A percentile compares a stretch with the other conserved stretches of the same genome.
These are phyloP conservation scores for Cryptoleucopteryx plumbea DNA, from an alignment of 2,113 vertebrate species.

Conservation along the genomic window DNA sequence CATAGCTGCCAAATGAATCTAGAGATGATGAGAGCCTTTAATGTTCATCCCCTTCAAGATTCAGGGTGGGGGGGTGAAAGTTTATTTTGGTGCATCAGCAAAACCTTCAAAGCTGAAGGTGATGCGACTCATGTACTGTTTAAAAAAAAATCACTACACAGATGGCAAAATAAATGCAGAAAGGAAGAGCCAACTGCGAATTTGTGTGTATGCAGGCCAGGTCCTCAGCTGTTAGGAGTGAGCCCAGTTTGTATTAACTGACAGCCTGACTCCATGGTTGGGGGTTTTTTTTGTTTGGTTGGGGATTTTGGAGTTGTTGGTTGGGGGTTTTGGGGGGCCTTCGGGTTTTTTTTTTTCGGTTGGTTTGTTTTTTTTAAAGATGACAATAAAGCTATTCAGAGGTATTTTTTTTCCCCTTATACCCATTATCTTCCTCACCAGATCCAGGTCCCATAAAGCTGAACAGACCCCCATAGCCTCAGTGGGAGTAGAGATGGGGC, in stretches of 20 bases:
- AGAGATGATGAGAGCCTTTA: background rate
- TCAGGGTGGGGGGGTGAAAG: background rate
- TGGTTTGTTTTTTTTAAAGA: background rate
- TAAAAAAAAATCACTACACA: background rate
- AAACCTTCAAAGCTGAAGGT: constrained; percentile 32
- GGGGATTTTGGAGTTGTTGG: background rate
- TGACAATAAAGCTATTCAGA: background rate
- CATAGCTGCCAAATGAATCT: background rate
- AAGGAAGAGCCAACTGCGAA: background rate
- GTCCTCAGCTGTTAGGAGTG: background rate
- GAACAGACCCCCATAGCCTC: background rate
- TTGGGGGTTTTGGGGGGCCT: too few relatives aligned
- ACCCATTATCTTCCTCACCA: background rate
- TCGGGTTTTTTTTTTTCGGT: too few relatives aligned
- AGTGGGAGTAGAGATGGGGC: background rate
- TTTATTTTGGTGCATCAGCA: background rate
- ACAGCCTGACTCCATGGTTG: background rate
- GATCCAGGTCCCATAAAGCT: background rate
- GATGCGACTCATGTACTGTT: background rate
- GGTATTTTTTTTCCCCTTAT: background rate
- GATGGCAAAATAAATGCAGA: constrained; percentile 44
- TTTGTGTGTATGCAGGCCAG: background rate
- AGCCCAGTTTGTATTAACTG: background rate
- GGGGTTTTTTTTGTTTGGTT: background rate
- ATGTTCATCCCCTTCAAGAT: background rate